Evolutionary conservation across 2,113 vertebrate genomes (phyloP).

Genomic region (Grammomys dolichurus): DNA sequence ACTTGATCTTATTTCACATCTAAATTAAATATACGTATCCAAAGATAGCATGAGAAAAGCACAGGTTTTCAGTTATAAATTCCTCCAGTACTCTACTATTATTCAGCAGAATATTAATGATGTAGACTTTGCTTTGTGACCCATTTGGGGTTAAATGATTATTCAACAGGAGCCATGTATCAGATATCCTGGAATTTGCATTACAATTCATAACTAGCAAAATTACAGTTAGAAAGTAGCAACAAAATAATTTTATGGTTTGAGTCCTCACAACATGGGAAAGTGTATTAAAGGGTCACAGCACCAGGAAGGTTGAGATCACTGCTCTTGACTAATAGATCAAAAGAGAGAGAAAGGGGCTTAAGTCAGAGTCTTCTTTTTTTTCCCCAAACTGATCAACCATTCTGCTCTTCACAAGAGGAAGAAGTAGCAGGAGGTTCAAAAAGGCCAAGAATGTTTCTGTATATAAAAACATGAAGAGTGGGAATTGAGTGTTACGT

Average conservation of each 20-base stretch:
- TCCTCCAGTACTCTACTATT: background rate
- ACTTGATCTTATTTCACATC: background rate
- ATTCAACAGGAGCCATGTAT: background rate
- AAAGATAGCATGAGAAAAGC: background rate
- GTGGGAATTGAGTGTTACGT: background rate
- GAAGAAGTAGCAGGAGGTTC: background rate
- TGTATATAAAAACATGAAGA: background rate
- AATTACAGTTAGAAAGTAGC: background rate
- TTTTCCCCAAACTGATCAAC: background rate
- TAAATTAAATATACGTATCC: constrained; percentile 35
- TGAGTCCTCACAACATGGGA: background rate
- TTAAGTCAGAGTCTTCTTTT: background rate
- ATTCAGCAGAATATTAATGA: background rate
- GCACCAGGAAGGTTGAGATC: background rate
- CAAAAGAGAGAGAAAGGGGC: background rate
- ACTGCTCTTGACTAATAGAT: background rate
- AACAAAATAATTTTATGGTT: background rate
- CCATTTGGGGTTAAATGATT: background rate
- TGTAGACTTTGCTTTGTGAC: background rate
- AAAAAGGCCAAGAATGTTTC: background rate
- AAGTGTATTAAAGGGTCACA: background rate
- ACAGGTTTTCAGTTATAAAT: background rate
- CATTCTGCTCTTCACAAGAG: background rate
- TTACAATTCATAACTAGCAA: background rate
- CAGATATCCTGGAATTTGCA: background rate